phyloP scores from a whole-genome alignment of 2,888 invertebrate species.

The Drosophila helvetica region DNA sequence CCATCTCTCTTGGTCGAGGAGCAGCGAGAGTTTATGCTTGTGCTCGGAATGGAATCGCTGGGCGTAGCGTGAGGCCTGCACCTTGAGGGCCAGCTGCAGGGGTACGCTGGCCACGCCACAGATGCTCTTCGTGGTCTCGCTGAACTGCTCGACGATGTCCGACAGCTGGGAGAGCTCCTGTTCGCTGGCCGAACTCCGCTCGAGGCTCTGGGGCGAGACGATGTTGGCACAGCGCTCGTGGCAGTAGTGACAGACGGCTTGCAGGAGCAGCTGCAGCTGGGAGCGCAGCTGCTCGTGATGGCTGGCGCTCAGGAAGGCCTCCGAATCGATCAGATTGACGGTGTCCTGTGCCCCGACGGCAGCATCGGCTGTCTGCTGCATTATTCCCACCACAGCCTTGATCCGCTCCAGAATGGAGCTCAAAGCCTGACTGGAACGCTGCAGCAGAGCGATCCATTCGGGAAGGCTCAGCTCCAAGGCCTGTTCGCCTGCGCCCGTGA shows the following conservation, averaged over 20 bases:
- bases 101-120: constrained; percentile 91
- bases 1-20: constrained; percentile 97
- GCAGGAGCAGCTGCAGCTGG: constrained; percentile 90
- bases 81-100: constrained; percentile 91
- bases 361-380: constrained; percentile 88
- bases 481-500: constrained; percentile 85
- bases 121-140: constrained; percentile 89
- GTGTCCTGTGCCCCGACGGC: constrained; percentile 76
- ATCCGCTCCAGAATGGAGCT: constrained; percentile 90
- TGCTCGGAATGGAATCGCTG: constrained; percentile 95
- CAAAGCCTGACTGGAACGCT: constrained; percentile 87
- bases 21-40: constrained; percentile 91
- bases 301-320: constrained; percentile 88
- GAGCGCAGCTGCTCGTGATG: constrained; percentile 89
- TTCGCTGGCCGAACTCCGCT: constrained; percentile 89
- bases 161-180: constrained; percentile 90
- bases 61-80: constrained; percentile 95
- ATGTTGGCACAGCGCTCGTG: constrained; percentile 96
- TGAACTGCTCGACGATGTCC: constrained; percentile 91
- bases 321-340: constrained; percentile 86
- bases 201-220: constrained; percentile 90
- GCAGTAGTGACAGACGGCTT: constrained; percentile 94
- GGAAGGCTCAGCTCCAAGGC: constrained; percentile 86
- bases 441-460: constrained; percentile 89
- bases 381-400: constrained; percentile 89